Percentiles rank a stretch among this genome's conserved stretches.
Conservation (phyloP, 2,888 invertebrate species). For the Caenorhabditis zanzibari region DNA sequence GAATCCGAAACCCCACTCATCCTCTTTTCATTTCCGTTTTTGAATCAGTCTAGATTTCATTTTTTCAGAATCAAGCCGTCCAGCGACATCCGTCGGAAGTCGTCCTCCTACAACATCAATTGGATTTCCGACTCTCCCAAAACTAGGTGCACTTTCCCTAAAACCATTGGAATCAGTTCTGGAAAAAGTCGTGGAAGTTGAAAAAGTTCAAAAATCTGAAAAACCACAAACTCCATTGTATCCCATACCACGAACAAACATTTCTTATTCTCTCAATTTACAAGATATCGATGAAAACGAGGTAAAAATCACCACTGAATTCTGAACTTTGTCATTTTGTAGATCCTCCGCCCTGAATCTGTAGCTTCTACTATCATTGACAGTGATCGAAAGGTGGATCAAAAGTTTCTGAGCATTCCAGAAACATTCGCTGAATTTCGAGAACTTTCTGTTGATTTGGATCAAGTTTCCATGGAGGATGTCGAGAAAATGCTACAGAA, state of each 20-base stretch:
- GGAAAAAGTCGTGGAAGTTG: background rate
- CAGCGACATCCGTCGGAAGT: slow-evolving; percentile 31
- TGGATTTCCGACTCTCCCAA: slow-evolving; percentile 48
- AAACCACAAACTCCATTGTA: slow-evolving; percentile 61
- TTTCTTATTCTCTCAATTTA: slow-evolving; percentile 52
- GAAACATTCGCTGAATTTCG: slow-evolving; percentile 51
- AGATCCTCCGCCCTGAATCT: slow-evolving; percentile 50
- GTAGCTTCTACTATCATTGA: slow-evolving; percentile 26
- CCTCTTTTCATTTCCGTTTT: slow-evolving; percentile 19
- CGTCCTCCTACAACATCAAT: slow-evolving; percentile 20
- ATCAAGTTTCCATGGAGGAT: slow-evolving; percentile 37
- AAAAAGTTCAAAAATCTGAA: background rate
- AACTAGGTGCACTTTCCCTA: slow-evolving; percentile 2
- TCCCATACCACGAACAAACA: slow-evolving; percentile 60
- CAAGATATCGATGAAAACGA: slow-evolving; percentile 58
- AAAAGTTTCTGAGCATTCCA: slow-evolving; percentile 21
- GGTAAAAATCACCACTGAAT: too few species aligned
- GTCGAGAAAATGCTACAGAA: slow-evolving; percentile 38
- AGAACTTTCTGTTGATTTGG: slow-evolving; percentile 50
- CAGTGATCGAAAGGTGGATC: slow-evolving; percentile 14
- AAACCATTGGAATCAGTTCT: slow-evolving; percentile 20
- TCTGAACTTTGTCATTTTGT: background rate
- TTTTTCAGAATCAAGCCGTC: slow-evolving; percentile 48
- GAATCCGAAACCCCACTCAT: background rate
- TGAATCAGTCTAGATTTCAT: background rate